Conservation (phyloP, 2,113 vertebrate genomes). For the Cardinalis cardinalis region DNA sequence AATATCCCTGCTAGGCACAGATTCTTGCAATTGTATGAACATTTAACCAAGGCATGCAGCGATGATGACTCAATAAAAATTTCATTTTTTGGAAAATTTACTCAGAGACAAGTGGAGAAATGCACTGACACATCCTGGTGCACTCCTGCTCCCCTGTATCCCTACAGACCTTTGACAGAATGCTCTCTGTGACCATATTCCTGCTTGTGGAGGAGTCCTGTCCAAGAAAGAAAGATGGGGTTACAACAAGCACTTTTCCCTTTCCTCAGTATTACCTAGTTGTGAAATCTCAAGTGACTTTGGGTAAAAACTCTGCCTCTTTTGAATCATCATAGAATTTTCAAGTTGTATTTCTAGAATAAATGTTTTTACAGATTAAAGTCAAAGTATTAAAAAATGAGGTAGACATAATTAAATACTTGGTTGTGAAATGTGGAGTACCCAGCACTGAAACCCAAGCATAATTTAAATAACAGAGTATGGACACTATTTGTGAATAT, state of each 20-base stretch:
- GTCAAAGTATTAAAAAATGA: not conserved
- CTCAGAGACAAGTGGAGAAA: not conserved
- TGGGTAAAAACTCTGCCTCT: not conserved
- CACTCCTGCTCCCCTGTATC: not conserved
- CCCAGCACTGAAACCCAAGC: not conserved
- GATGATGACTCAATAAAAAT: not conserved
- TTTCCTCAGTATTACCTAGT: not conserved
- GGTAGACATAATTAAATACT: not conserved
- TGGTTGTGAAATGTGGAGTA: not conserved
- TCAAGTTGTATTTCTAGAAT: not conserved
- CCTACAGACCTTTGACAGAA: not conserved
- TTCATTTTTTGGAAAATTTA: not conserved
- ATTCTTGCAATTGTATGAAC: not conserved
- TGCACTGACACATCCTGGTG: accelerated
- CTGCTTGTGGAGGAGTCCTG: not conserved
- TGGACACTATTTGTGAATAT: not conserved
- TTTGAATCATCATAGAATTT: not conserved
- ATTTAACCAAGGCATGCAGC: not conserved
- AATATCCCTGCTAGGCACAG: not conserved
- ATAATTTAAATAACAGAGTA: not conserved
- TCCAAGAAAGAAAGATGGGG: not conserved
- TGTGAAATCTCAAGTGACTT: not conserved
- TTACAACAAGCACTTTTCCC: not conserved
- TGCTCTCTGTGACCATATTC: not conserved
- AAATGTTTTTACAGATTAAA: not conserved